phyloP scores from a whole-genome alignment of 2,113 vertebrate genomes.

The Zeus faber region DNA sequence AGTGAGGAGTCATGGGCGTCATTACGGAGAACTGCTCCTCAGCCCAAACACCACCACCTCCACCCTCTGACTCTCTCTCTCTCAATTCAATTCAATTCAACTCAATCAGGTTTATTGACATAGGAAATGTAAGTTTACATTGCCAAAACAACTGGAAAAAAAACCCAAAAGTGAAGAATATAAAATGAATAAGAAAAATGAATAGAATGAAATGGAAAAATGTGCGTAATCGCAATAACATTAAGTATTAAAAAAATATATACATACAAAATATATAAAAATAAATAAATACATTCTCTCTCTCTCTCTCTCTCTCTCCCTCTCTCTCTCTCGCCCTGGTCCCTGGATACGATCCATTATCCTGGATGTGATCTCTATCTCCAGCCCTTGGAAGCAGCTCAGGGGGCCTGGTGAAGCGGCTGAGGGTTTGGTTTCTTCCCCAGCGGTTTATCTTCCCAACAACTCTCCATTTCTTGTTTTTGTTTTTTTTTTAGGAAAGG shows the following conservation, averaged over 20 bases:
- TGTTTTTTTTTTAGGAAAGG: neutral
- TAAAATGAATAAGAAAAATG: too few relatives aligned
- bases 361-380: conserved; percentile 74
- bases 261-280: too few relatives aligned
- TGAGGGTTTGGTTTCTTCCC: conserved; percentile 46
- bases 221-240: too few relatives aligned
- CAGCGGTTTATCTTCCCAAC: conserved; percentile 44
- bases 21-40: conserved; percentile 71
- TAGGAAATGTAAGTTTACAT: too few relatives aligned
- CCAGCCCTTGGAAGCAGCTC: conserved; percentile 62
- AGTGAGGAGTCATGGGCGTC: conserved; percentile 70
- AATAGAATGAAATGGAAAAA: too few relatives aligned
- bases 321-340: conserved; percentile 38
- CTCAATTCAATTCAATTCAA: too few relatives aligned
- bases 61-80: conserved; percentile 20
- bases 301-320: neutral
- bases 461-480: neutral
- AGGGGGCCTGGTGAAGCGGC: conserved; percentile 62
- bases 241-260: too few relatives aligned
- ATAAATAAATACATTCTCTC: neutral
- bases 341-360: conserved; percentile 76
- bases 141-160: too few relatives aligned
- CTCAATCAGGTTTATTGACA: neutral
- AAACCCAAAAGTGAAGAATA: too few relatives aligned
- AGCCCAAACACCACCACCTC: conserved; percentile 59